Conservation (phyloP, 2,113 vertebrate genomes). For the Tragelaphus buxtoni region DNA sequence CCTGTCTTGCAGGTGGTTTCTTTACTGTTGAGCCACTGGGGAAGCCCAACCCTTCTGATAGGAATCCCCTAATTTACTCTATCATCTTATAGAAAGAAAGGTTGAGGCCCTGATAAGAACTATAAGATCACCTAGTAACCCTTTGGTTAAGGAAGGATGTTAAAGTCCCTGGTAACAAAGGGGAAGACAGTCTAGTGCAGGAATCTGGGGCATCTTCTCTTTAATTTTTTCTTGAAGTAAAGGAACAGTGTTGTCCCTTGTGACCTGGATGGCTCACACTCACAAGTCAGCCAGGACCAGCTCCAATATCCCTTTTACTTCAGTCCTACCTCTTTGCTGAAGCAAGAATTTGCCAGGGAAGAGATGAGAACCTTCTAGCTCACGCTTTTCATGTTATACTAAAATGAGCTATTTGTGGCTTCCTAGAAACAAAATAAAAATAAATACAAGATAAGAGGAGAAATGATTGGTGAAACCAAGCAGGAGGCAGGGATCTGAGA, state of each 20-base stretch:
- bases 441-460: constrained; percentile 22
- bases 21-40: background rate
- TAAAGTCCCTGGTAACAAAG: background rate
- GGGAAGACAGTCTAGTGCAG: background rate
- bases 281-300: background rate
- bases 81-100: background rate
- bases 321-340: background rate
- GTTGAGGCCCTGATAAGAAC: background rate
- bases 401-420: constrained; percentile 27
- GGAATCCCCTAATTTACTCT: background rate
- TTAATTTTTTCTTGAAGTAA: background rate
- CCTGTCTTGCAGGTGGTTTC: background rate
- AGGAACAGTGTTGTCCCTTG: background rate
- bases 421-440: background rate
- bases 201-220: background rate
- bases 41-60: background rate
- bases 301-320: background rate
- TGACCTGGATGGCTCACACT: background rate
- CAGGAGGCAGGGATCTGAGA: background rate
- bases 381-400: background rate
- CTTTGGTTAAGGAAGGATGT: background rate
- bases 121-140: background rate
- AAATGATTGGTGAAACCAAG: background rate
- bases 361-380: background rate
- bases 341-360: background rate